phyloP scores from a whole-genome alignment of 2,797 vertebrate genomes.

The Nyctibius grandis region DNA sequence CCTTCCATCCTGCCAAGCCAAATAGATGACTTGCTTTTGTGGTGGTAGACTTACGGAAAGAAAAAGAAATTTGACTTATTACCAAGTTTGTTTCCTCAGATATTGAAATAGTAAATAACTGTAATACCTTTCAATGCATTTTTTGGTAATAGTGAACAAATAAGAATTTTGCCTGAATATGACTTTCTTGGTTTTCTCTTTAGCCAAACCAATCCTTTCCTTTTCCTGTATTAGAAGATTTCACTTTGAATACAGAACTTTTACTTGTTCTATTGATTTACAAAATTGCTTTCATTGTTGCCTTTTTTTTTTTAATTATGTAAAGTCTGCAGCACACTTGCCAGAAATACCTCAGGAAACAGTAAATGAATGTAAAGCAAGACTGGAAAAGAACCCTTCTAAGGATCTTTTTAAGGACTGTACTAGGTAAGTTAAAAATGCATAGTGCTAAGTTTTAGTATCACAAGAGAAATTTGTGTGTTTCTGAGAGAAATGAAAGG shows the following conservation, averaged over 20 bases:
- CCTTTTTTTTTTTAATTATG: neutral
- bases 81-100: neutral
- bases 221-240: neutral
- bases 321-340: constrained; percentile 80
- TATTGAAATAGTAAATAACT: neutral
- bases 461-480: neutral
- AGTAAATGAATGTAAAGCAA: constrained; percentile 81
- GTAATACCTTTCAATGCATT: neutral
- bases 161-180: neutral
- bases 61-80: neutral
- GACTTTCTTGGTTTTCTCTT: neutral
- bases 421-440: constrained; percentile 76
- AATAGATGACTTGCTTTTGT: neutral
- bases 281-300: constrained; percentile 5
- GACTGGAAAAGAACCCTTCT: constrained; percentile 82
- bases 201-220: neutral
- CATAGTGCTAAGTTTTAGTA: neutral
- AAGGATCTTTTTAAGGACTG: constrained; percentile 89
- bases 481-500: neutral
- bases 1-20: neutral
- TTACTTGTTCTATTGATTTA: neutral
- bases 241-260: neutral
- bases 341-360: constrained; percentile 83
- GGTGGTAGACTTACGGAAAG: neutral
- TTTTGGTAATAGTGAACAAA: neutral